Evolutionary conservation across 2,797 vertebrate species (phyloP), one percentile per base, ranked within the genome.

Genomic region (Hylomyscus alleni): DNA sequence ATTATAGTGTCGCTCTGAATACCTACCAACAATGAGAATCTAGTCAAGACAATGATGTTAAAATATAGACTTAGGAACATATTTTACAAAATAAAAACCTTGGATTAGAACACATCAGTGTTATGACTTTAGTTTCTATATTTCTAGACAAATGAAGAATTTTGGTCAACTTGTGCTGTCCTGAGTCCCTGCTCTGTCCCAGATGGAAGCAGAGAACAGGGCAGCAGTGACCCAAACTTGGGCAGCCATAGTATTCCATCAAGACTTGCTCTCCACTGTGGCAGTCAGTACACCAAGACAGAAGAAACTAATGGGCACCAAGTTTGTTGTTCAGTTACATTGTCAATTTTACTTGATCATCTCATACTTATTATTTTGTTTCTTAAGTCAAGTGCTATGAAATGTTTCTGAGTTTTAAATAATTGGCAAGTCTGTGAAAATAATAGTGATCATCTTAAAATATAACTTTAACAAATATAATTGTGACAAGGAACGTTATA

Each of bases 91-190:
- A 22, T 8, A 4, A 15, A 73, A 62, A 31, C 84, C 2, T 9
- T 19, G 13, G 3, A 44, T 7, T 54, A 17, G 31, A 85, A 72
- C 69, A 13, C 37, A 65, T 12, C 17, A 84, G 12, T 58, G 26
- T 11, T n/a, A 29, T 2, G 0, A 37, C 0, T 13, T 60, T 6
- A 0, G 0, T 69, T 62, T 26, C 22, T 7, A 78, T 2, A n/a
- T 58, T 8, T 60, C n/a, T 40, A 67, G 24, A 26, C 12, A 83
- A 82, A 40, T 76, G 8, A 2, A 11, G 69, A 15, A n/a, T 1
- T 20, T 13, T 37, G 58, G 24, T 4, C 22, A 54, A 29, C 31
- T 2, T 31, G 7, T 3, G 0, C 4, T 44, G 60, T 5, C n/a
- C 1, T 37, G 12, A 40, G 6, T 34, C 10, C 58, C 67, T 22